A percentile compares a stretch with the other conserved stretches of the same genome.
Evolutionary conservation across 2,888 invertebrate genomes (phyloP).

Genomic region (Portevinia maculata): DNA sequence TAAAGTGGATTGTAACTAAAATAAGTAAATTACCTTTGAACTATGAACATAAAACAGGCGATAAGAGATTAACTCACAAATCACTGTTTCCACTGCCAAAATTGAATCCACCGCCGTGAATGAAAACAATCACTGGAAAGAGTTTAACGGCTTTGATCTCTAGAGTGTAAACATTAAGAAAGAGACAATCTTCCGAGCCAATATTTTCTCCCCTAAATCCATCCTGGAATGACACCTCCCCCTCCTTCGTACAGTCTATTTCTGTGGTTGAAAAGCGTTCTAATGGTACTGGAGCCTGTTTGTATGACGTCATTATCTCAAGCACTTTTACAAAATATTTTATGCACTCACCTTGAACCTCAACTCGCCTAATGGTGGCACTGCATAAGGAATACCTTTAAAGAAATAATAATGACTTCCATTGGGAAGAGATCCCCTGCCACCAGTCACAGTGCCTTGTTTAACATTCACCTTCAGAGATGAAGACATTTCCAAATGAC

Average conservation of each 20-base stretch:
- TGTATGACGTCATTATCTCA: background rate
- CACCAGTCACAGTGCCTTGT: slow-evolving; percentile 84
- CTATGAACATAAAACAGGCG: background rate
- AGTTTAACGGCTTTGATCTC: slow-evolving; percentile 64
- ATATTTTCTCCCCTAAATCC: slow-evolving; percentile 75
- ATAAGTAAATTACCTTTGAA: background rate
- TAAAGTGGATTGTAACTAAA: slow-evolving; percentile 75
- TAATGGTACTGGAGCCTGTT: slow-evolving; percentile 79
- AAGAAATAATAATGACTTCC: slow-evolving; percentile 78
- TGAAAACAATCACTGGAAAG: slow-evolving; percentile 77
- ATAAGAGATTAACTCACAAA: slow-evolving; percentile 76
- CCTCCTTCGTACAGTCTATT: slow-evolving; percentile 80
- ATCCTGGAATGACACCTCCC: slow-evolving; percentile 76
- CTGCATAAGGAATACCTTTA: slow-evolving; percentile 79
- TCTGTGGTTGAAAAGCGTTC: slow-evolving; percentile 77
- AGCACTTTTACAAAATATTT: background rate
- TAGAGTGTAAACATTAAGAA: slow-evolving; percentile 77
- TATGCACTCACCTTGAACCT: slow-evolving; percentile 76
- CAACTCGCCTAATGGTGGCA: slow-evolving; percentile 76
- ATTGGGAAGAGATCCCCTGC: slow-evolving; percentile 80
- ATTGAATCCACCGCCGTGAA: slow-evolving; percentile 76
- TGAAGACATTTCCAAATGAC: slow-evolving; percentile 10
- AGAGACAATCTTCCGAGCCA: slow-evolving; percentile 79
- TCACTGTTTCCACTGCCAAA: slow-evolving; percentile 78
- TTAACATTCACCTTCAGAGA: slow-evolving; percentile 78